These are phyloP conservation scores for Chrysodeixis includens DNA, from an alignment of 2,888 invertebrate species.

Conservation along the genomic window DNA sequence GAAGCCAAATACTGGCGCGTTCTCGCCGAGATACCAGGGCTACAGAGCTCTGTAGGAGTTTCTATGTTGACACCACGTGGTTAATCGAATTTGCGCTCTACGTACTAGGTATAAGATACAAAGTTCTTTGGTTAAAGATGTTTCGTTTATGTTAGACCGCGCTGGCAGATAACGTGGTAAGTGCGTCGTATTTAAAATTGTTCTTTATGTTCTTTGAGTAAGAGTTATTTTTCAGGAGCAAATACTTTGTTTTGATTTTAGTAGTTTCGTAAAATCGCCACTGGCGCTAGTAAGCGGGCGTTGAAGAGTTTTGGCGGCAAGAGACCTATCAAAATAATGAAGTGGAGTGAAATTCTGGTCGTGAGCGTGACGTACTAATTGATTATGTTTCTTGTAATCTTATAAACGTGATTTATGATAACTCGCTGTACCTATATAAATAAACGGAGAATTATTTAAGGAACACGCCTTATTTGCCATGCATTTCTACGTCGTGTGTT, in stretches of 20 bases:
- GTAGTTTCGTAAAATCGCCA: conserved; percentile 84
- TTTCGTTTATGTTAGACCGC: conserved; percentile 74
- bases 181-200: conserved; percentile 60
- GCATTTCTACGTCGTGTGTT: conserved; percentile 14
- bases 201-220: conserved; percentile 51
- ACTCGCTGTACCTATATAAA: conserved; percentile 16
- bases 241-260: conserved; percentile 68
- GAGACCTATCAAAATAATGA: conserved; percentile 57
- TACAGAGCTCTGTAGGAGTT: conserved; percentile 86
- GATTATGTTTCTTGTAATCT: conserved; percentile 41
- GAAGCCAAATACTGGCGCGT: conserved; percentile 88
- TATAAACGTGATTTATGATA: conserved; percentile 36
- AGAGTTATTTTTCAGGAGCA: conserved; percentile 53
- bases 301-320: conserved; percentile 70
- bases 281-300: conserved; percentile 75
- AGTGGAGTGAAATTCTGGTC: conserved; percentile 46
- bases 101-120: conserved; percentile 34
- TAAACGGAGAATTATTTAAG: conserved; percentile 20
- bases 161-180: conserved; percentile 79
- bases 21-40: conserved; percentile 87
- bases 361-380: conserved; percentile 44
- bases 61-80: conserved; percentile 49
- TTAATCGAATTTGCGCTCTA: conserved; percentile 61
- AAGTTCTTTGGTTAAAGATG: conserved; percentile 47
- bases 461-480: conserved; percentile 9